Percentiles rank a stretch among this genome's conserved stretches.
Conservation (phyloP, 2,113 vertebrate species). For the Callocephalon fimbriatum region DNA sequence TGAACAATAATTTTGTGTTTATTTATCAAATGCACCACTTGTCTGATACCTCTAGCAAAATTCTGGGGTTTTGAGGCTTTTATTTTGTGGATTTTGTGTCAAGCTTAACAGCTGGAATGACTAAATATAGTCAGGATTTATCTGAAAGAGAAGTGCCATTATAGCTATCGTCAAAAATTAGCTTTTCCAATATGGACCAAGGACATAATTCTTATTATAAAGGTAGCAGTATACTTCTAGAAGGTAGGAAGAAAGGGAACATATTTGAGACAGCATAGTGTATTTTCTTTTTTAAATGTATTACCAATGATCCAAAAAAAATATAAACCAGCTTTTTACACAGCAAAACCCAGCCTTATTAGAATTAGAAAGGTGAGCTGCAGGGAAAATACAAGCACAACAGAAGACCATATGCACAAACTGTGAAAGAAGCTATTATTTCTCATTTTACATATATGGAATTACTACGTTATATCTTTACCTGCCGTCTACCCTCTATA, state of each 20-base stretch:
- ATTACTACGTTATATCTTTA: background rate
- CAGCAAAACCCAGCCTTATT: background rate
- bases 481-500: background rate
- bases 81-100: background rate
- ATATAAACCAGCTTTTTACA: background rate
- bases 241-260: background rate
- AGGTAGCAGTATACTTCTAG: accelerated
- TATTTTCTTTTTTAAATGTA: background rate
- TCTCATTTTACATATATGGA: background rate
- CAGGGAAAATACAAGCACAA: background rate
- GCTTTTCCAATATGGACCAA: background rate
- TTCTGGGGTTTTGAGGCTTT: background rate
- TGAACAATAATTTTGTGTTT: background rate
- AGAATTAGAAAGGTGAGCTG: background rate
- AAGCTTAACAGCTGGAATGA: background rate
- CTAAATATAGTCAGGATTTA: background rate
- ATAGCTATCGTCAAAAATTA: background rate
- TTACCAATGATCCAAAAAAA: background rate
- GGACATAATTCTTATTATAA: background rate
- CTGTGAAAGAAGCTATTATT: background rate
- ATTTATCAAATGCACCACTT: background rate
- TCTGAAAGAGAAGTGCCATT: background rate
- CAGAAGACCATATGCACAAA: background rate
- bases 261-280: background rate
- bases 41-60: background rate